phyloP scores from a whole-genome alignment of 2,888 invertebrate genomes.

The Chrysodeixis includens region DNA sequence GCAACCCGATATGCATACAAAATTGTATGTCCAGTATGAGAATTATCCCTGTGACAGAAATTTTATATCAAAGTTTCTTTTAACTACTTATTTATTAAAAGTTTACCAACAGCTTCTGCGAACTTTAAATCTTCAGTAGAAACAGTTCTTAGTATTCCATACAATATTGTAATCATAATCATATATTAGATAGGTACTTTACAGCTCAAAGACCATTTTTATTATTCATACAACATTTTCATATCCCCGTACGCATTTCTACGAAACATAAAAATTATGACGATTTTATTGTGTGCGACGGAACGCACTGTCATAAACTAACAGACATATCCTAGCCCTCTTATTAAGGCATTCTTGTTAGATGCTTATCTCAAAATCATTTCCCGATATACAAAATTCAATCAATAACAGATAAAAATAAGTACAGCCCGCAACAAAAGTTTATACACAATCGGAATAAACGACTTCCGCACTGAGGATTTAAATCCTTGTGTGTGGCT shows the following conservation, averaged over 20 bases:
- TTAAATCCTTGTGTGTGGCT: too few relatives aligned
- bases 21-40: too few relatives aligned
- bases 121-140: neutral
- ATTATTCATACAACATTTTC: conserved; percentile 49
- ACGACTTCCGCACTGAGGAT: too few relatives aligned
- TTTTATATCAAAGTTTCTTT: too few relatives aligned
- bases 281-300: conserved; percentile 70
- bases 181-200: conserved; percentile 26
- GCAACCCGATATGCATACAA: too few relatives aligned
- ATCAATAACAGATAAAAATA: conserved; percentile 50
- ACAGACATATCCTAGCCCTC: conserved; percentile 51
- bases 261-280: conserved; percentile 74
- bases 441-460: too few relatives aligned
- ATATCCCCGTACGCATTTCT: conserved; percentile 58
- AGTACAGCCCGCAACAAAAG: too few relatives aligned
- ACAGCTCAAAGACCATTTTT: conserved; percentile 19
- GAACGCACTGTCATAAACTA: conserved; percentile 66
- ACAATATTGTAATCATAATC: conserved; percentile 16
- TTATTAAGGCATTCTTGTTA: conserved; percentile 57
- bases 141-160: neutral
- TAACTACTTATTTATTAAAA: too few relatives aligned
- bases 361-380: conserved; percentile 58
- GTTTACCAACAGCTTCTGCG: too few relatives aligned
- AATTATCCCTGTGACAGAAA: too few relatives aligned
- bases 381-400: conserved; percentile 37